Base-by-base conservation (phyloP, 2,113 vertebrate species). In the Ictalurus punctatus region DNA sequence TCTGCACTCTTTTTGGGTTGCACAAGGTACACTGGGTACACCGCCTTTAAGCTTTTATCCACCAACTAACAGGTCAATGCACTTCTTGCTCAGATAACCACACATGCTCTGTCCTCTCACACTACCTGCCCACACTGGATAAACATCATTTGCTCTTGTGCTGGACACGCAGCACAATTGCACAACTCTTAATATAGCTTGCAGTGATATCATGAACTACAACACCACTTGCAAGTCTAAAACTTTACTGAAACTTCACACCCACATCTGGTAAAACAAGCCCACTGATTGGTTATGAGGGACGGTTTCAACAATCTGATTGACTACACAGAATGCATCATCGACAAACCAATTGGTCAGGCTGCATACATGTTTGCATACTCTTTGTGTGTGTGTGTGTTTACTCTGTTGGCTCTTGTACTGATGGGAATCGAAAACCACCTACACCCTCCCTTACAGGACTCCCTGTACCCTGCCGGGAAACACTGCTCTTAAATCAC, bases 281-380 rank as follows among this genome's bases (percentile, higher is more conserved):
- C 88, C 27, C 21, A 59, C 30, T 87, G 90, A 89, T 89, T 89
- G 74, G 74, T 86, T 85, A 80, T 9, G 10, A 37, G 65, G 52
- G 27, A 76, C n/a, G 21, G 4, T 73, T 85, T 16, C 13, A 30
- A 63, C 27, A 63, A 54, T 65, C 74, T 87, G 82, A 89, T 58
- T 63, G 63, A 59, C 69, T 27, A 40, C 69, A 19, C 48, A 61
- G 21, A 48, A 25, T 6, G 30, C 25, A 44, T 59, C 56, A 48
- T 81, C 30, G 63, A 21, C 16, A 19, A 30, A 44, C 16, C 79
- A 63, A 88, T 63, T 91, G 78, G 90, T 81, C 83, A 21, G 48
- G 59, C 58, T 23, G 44, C 17, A 21, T 40, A n/a, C 56, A 30
- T 85, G 16, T 83, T 85, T 91, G 37, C 69, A 86, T 67, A 48